Percentiles rank a stretch among this genome's conserved stretches.
Evolutionary conservation across 1,140 invertebrate genomes (phyloP).

Genomic region (Grapholita molesta): DNA sequence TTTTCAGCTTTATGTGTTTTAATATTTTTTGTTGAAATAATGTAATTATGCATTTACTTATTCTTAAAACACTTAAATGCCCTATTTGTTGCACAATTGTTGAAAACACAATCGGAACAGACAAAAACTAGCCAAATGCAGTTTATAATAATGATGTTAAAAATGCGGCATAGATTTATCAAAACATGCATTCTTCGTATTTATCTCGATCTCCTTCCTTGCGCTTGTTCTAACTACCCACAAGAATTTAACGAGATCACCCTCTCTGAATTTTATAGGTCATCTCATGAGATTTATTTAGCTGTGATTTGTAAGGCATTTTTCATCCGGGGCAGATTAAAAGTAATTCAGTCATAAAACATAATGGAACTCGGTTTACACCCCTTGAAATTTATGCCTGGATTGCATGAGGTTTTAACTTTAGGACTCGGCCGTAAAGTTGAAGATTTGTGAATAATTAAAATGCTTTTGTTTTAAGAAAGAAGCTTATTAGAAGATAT

Average conservation of each 20-base stretch:
- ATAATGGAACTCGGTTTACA: slow-evolving; percentile 46
- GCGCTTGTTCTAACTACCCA: slow-evolving; percentile 62
- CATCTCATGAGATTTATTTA: slow-evolving; percentile 66
- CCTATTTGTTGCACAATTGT: too few species aligned
- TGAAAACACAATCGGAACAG: too few species aligned
- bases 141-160: too few species aligned
- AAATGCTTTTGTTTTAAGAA: slow-evolving; percentile 15
- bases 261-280: slow-evolving; percentile 62
- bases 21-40: too few species aligned
- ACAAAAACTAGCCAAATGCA: too few species aligned
- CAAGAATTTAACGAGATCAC: slow-evolving; percentile 68
- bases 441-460: slow-evolving; percentile 6
- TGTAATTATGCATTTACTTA: too few species aligned
- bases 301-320: slow-evolving; percentile 60
- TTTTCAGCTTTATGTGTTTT: too few species aligned
- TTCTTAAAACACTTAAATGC: too few species aligned
- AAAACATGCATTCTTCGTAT: slow-evolving; percentile 16
- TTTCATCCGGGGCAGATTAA: slow-evolving; percentile 51
- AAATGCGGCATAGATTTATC: slow-evolving; percentile 39
- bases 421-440: slow-evolving; percentile 21
- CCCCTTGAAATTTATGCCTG: slow-evolving; percentile 41
- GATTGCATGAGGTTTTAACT: slow-evolving; percentile 30
- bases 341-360: slow-evolving; percentile 56
- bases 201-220: slow-evolving; percentile 12
- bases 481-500: neutral